phyloP scores from a whole-genome alignment of 2,888 invertebrate species.

The Cryptus viduatorius region DNA sequence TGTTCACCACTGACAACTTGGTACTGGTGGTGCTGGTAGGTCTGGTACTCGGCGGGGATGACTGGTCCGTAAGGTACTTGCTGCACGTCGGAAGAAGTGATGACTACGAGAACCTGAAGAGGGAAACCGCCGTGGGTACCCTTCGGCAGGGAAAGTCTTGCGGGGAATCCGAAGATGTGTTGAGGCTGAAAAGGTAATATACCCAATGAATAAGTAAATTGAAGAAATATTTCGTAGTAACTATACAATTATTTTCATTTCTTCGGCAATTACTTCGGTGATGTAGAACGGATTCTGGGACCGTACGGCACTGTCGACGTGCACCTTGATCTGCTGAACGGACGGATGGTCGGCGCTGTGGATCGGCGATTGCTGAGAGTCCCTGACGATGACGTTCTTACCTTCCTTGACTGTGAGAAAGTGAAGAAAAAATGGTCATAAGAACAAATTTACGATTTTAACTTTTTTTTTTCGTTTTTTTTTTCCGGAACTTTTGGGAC shows the following conservation, averaged over 20 bases:
- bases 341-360: conserved; percentile 85
- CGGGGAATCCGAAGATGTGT: conserved; percentile 87
- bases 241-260: conserved; percentile 58
- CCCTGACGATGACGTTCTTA: conserved; percentile 89
- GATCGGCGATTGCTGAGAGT: conserved; percentile 87
- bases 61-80: conserved; percentile 85
- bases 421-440: conserved; percentile 20
- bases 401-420: conserved; percentile 86
- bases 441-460: neutral
- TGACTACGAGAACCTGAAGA: conserved; percentile 88
- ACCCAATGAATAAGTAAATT: neutral
- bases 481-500: neutral
- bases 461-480: no score
- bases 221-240: neutral
- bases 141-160: conserved; percentile 89
- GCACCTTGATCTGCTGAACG: conserved; percentile 88
- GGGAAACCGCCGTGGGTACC: conserved; percentile 88
- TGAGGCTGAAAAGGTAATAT: conserved; percentile 84
- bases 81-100: conserved; percentile 86
- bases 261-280: conserved; percentile 80
- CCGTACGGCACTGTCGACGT: conserved; percentile 86
- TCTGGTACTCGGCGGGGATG: conserved; percentile 81
- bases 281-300: conserved; percentile 83
- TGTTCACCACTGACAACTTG: conserved; percentile 77
- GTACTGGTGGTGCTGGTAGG: conserved; percentile 76